Percentiles rank a stretch among this genome's conserved stretches.
Conservation (phyloP, 2,797 vertebrate genomes). For the Falco rusticolus region DNA sequence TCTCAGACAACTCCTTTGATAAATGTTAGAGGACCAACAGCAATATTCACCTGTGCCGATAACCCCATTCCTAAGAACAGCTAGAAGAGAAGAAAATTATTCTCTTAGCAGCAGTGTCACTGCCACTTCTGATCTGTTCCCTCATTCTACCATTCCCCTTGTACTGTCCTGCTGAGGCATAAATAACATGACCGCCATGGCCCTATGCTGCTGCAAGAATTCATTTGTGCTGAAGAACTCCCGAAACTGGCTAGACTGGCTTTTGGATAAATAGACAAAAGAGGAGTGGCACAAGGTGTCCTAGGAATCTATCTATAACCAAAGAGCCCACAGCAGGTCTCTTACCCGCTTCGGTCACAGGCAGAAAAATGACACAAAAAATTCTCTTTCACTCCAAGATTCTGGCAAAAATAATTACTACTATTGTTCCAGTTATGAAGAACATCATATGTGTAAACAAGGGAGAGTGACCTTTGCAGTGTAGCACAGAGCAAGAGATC, state of each 20-base stretch:
- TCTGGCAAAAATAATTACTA: background rate
- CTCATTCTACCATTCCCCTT: background rate
- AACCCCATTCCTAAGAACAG: background rate
- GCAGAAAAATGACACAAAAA: background rate
- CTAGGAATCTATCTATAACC: background rate
- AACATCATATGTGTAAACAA: background rate
- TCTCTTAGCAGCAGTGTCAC: background rate
- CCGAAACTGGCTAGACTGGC: slow-evolving; percentile 40
- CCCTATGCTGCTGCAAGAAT: background rate
- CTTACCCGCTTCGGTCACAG: background rate
- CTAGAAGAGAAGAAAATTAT: background rate
- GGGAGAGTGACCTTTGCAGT: background rate
- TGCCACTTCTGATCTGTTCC: background rate
- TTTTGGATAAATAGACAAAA: slow-evolving; percentile 29
- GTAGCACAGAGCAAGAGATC: background rate
- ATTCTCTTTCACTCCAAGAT: background rate
- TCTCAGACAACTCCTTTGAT: background rate
- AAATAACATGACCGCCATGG: rapidly evolving
- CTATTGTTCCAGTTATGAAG: background rate
- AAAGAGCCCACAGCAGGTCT: background rate
- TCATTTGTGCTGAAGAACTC: background rate
- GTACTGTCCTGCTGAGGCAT: background rate
- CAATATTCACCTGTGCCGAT: background rate
- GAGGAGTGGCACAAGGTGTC: background rate
- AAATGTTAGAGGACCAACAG: background rate